These are phyloP conservation scores for Scaptomyza flava DNA, from an alignment of 2,888 invertebrate genomes.

Conservation along the genomic window DNA sequence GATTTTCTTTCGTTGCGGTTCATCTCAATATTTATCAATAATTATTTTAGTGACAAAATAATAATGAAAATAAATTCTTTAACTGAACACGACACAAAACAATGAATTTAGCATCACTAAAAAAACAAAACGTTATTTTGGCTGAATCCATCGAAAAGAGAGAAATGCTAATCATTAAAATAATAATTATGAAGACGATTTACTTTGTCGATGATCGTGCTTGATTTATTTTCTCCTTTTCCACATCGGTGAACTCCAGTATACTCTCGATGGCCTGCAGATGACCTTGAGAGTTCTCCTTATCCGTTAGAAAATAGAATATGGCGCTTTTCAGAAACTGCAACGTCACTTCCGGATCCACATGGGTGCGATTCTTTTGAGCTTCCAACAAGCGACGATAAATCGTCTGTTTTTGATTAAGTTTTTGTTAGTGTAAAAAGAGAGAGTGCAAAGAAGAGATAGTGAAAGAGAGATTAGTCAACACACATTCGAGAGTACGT, in stretches of 20 bases:
- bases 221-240: conserved; percentile 92
- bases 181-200: conserved; percentile 18
- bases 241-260: conserved; percentile 92
- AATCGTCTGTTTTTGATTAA: conserved; percentile 88
- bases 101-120: conserved; percentile 69
- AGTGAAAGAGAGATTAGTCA: conserved; percentile 45
- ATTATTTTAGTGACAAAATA: conserved; percentile 80
- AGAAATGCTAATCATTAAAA: conserved; percentile 2
- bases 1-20: conserved; percentile 30
- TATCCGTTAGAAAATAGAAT: conserved; percentile 95
- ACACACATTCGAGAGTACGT: conserved; percentile 4
- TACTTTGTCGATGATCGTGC: conserved; percentile 86
- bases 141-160: conserved; percentile 13
- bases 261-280: conserved; percentile 95
- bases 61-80: conserved; percentile 74
- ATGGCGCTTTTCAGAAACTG: conserved; percentile 97
- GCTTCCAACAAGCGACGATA: conserved; percentile 93
- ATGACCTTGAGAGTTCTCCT: conserved; percentile 94
- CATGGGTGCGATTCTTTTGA: conserved; percentile 89
- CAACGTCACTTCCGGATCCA: conserved; percentile 95
- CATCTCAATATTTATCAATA: conserved; percentile 67
- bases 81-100: conserved; percentile 49
- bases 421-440: conserved; percentile 26
- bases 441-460: conserved; percentile 53
- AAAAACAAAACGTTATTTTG: conserved; percentile 70